These are phyloP conservation scores for Albula goreensis DNA, from an alignment of 2,113 vertebrate species.

Conservation along the genomic window DNA sequence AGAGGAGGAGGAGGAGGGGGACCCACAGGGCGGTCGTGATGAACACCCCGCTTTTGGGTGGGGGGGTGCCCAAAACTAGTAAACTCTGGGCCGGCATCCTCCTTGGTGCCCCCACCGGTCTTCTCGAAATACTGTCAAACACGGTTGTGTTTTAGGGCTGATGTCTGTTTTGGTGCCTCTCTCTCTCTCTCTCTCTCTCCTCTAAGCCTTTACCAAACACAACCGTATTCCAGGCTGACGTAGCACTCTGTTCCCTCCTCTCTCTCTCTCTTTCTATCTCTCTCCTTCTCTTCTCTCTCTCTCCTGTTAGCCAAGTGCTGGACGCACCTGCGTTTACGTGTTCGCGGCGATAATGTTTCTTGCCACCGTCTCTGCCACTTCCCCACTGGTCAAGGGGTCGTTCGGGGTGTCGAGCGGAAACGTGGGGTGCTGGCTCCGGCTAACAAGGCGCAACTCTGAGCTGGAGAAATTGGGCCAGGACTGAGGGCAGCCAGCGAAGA, in stretches of 20 bases:
- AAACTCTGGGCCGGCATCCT: background rate
- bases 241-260: background rate
- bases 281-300: background rate
- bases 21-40: background rate
- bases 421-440: background rate
- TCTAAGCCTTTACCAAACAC: background rate
- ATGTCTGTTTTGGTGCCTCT: too few species aligned
- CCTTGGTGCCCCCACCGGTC: background rate
- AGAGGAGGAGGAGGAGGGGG: background rate
- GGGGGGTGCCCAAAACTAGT: background rate
- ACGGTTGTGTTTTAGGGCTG: too few species aligned
- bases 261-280: background rate
- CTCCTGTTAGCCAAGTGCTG: background rate
- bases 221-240: background rate
- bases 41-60: background rate
- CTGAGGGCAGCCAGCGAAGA: slow-evolving; percentile 1
- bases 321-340: background rate
- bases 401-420: background rate
- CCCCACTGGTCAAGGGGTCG: background rate
- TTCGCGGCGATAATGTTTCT: too few species aligned
- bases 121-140: too few species aligned
- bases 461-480: background rate
- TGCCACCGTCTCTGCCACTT: background rate
- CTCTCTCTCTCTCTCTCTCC: background rate
- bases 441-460: background rate